phyloP scores from a whole-genome alignment of 2,888 invertebrate species.

The Lasioglossum marginatum region DNA sequence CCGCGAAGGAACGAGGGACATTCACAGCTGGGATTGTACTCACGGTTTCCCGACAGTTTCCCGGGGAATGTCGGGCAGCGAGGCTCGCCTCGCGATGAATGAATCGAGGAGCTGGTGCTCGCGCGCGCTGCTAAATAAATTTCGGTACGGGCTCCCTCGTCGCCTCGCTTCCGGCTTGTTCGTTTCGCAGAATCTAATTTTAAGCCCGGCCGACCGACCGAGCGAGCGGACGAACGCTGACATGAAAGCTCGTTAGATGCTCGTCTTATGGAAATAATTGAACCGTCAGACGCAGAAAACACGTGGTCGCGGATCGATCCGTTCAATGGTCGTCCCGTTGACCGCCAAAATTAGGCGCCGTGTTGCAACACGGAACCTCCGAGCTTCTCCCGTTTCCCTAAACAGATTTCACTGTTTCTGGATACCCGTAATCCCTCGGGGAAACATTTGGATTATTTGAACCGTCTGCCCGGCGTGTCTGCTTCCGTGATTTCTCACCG shows the following conservation, averaged over 20 bases:
- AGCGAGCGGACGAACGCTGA: conserved; percentile 20
- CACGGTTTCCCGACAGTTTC: neutral
- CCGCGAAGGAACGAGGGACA: neutral
- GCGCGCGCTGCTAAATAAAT: conserved; percentile 64
- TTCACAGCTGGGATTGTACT: neutral
- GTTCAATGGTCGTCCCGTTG: neutral
- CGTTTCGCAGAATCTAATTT: conserved; percentile 71
- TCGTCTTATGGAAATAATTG: conserved; percentile 68
- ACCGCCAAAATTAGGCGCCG: conserved; percentile 15
- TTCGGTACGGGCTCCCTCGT: conserved; percentile 41
- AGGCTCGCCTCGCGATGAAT: conserved; percentile 42
- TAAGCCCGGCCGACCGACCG: conserved; percentile 55
- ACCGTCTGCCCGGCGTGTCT: neutral
- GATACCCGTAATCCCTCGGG: neutral
- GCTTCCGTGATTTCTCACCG: neutral
- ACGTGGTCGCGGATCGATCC: conserved; percentile 28
- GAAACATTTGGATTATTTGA: neutral
- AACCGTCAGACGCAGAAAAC: conserved; percentile 60
- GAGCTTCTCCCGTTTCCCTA: neutral
- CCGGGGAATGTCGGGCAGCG: neutral
- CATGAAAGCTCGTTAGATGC: conserved; percentile 58
- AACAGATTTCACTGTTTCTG: neutral
- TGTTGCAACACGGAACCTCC: neutral
- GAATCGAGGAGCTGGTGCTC: conserved; percentile 52
- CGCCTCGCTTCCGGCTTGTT: conserved; percentile 61